phyloP scores from a whole-genome alignment of 2,113 vertebrate species.

The Scophthalmus maximus region DNA sequence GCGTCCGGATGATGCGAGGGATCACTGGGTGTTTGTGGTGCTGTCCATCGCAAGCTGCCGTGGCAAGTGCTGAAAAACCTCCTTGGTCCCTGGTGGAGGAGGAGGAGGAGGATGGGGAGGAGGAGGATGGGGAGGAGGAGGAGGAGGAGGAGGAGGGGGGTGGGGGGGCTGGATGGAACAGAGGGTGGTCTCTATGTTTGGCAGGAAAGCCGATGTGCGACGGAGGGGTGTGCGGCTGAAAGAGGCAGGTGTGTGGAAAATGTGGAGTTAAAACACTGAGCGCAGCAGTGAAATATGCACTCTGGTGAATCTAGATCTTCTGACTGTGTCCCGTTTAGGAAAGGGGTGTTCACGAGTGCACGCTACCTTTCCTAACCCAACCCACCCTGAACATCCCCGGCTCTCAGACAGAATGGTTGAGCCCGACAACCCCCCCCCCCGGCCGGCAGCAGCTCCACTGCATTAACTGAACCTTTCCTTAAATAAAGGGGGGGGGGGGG shows the following conservation, averaged over 20 bases:
- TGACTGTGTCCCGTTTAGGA: slow-evolving; percentile 67
- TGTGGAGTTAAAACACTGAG: slow-evolving; percentile 67
- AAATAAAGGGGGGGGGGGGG: slow-evolving; percentile 25
- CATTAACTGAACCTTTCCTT: slow-evolving; percentile 78
- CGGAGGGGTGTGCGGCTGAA: slow-evolving; percentile 2
- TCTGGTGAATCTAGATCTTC: slow-evolving; percentile 74
- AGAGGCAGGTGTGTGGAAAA: slow-evolving; percentile 37
- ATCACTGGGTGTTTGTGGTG: slow-evolving; percentile 92
- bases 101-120: slow-evolving; percentile 72
- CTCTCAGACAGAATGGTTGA: slow-evolving; percentile 86
- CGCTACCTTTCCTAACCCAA: slow-evolving; percentile 79
- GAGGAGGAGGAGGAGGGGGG: slow-evolving; percentile 29
- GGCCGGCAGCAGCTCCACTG: slow-evolving; percentile 79
- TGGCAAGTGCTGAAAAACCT: slow-evolving; percentile 89
- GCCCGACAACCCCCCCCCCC: slow-evolving; percentile 74
- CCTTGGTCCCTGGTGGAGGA: slow-evolving; percentile 76
- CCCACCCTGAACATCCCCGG: slow-evolving; percentile 78
- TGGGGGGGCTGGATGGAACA: slow-evolving; percentile 60
- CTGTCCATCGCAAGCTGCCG: slow-evolving; percentile 88
- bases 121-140: slow-evolving; percentile 54
- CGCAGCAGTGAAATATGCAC: slow-evolving; percentile 31
- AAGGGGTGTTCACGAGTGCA: slow-evolving; percentile 79
- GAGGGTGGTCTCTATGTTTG: slow-evolving; percentile 66
- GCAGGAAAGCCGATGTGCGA: slow-evolving; percentile 63
- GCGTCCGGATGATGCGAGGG: slow-evolving; percentile 88